Percentiles rank a stretch among this genome's conserved stretches.
Evolutionary conservation across 2,888 invertebrate species (phyloP).

Genomic region (Mellilla xanthometata): DNA sequence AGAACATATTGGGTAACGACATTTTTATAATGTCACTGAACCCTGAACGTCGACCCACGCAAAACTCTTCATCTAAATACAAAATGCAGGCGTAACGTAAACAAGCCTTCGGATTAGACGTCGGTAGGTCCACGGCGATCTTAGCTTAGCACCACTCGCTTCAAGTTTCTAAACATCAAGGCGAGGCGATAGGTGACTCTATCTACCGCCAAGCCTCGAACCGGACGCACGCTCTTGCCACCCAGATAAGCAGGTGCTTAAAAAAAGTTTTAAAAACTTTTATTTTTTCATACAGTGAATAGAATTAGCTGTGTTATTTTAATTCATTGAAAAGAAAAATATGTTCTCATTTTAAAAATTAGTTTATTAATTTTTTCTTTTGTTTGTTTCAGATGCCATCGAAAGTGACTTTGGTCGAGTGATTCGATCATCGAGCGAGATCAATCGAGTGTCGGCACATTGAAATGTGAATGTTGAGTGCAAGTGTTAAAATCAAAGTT

Average conservation of each 20-base stretch:
- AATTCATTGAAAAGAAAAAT: too few species aligned
- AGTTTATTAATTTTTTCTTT: constrained; percentile 30
- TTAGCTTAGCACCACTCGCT: constrained; percentile 46
- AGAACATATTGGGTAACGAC: neutral
- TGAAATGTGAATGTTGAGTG: constrained; percentile 78
- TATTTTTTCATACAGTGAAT: neutral
- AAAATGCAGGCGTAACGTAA: constrained; percentile 27
- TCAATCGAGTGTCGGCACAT: constrained; percentile 48
- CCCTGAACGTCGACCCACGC: constrained; percentile 25
- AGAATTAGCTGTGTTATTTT: too few species aligned
- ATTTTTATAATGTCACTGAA: constrained; percentile 20
- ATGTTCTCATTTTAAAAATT: constrained; percentile 1
- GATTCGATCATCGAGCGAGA: constrained; percentile 52
- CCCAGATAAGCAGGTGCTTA: constrained; percentile 48
- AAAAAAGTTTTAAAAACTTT: constrained; percentile 24
- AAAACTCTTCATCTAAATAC: constrained; percentile 27
- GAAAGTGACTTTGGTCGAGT: constrained; percentile 64
- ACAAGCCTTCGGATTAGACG: constrained; percentile 53
- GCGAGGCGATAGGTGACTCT: constrained; percentile 60
- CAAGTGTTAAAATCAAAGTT: constrained; percentile 65
- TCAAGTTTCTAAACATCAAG: constrained; percentile 66
- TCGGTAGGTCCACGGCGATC: constrained; percentile 56
- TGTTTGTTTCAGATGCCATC: constrained; percentile 77
- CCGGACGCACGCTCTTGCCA: constrained; percentile 62
- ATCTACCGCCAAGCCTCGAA: constrained; percentile 59